Base-by-base conservation (phyloP, 2,888 invertebrate genomes). In the Blastobasis adustella region DNA sequence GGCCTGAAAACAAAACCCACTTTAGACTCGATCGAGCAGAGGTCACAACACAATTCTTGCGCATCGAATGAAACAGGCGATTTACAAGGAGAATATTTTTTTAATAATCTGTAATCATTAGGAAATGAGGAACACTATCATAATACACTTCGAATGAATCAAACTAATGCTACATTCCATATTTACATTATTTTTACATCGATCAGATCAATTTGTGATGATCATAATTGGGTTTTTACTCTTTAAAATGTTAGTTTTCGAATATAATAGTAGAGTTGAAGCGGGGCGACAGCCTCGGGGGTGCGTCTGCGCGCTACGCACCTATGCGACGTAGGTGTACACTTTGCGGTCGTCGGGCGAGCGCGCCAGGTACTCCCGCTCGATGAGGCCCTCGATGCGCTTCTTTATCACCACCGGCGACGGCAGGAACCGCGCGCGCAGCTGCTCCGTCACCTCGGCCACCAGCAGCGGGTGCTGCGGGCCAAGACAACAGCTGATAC, bases 371-470 rank as follows among this genome's bases (percentile, higher is more conserved):
- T 99, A 99, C 90, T 99, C 99, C 65, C 99, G 92, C 89, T 99
- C 99, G 82, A 99, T 99, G 73, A 99, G 93, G 58, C 98, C 98
- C 90, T 99, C 99, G 89, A 99, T 99, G 81, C 99, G 94, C 86
- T 99, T 98, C 90, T 99, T 99, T 80, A 99, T 99, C 65, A 98
- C 95, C 65, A 97, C 96, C 51, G 99, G 99, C 68, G 97, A 97
- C 59, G 99, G 99, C 87, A 98, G 92, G 92, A 99, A 99, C 76
- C 99, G 93, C 67, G 95, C 95, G 87, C 96, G 97, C 66, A 99
- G 90, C 89, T 99, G 98, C 81, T 98, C 97, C 55, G 98, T 98
- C 62, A 99, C 98, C 91, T 99, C 98, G 44, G 98, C 94, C 58
- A 99, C 97, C 61, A 99, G 92, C 66, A 97, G 92, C 79, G 98